phyloP scores from a whole-genome alignment of 2,888 invertebrate species.

The Eugnorisma glareosa region DNA sequence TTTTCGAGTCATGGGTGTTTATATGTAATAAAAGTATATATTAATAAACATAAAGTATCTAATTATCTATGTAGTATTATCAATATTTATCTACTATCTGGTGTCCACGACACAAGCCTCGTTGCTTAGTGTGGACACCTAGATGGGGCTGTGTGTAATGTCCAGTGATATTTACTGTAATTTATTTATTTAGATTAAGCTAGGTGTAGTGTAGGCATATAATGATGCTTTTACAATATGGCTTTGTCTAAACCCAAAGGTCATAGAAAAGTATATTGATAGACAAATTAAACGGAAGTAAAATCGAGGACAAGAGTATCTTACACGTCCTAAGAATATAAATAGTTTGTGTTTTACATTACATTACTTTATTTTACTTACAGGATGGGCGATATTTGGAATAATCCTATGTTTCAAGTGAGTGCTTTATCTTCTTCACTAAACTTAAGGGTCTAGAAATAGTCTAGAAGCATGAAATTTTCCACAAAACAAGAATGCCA shows the following conservation, averaged over 20 bases:
- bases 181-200: no score
- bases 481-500: no score
- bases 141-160: no score
- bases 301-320: neutral
- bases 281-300: neutral
- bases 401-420: neutral
- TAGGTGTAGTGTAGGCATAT: neutral
- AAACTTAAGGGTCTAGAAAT: neutral
- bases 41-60: no score
- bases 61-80: no score
- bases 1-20: no score
- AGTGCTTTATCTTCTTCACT: neutral
- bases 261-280: neutral
- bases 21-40: no score
- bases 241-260: neutral
- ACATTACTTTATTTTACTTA: slow-evolving; percentile 1
- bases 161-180: no score
- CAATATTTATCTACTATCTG: no score
- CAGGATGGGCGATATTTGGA: neutral
- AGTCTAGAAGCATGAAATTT: neutral
- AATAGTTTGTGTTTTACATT: neutral
- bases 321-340: neutral
- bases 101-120: no score
- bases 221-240: neutral
- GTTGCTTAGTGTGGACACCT: no score